Base-by-base conservation (phyloP, 1,140 invertebrate genomes). In the Leucophenga varia region DNA sequence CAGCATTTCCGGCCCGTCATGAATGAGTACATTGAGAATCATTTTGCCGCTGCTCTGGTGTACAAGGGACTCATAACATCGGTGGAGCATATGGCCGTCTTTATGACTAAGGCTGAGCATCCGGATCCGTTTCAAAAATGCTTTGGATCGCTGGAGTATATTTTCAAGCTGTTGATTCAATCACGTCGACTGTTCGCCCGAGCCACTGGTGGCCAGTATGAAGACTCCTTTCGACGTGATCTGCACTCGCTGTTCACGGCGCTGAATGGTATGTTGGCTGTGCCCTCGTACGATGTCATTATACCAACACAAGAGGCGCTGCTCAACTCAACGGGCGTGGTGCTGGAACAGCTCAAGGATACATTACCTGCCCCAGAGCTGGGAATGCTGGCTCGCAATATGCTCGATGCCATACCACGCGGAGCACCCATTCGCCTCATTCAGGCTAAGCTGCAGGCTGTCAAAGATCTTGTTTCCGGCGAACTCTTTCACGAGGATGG, bases 1-100 rank as follows among this genome's bases (percentile, higher is more conserved):
- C 88, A 95, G 68, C 92, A 97, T 71, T 98, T 97, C 75, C 87
- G 93, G 55, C 91, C 94, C 1, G 93, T 97, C 0, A 86, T 98
- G 75, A 93, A 98, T 70, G 90, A 90, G 2, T 98, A 98, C 61
- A 95, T 98, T 31, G 88, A 91, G 53, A 88, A 89, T 52, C 93
- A 97, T 74, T 98, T 98, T 79, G 91, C 93, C 6, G 94, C 94
- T 17, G 91, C 94, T 2, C 80, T 97, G n/a, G 95, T 96, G 10
- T 97, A 97, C 77, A 94, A 95, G 63, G 93, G 93, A 0, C 76
- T 96, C 2, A 77, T 95, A 2, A 90, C 86, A 10, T 93, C 90
- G 47, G 88, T 95, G 6, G 89, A 93, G 63, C 90, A 94, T 65
- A 95, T 93, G 76, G 90, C 93, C 0, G 91, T 93, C 45, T 87